phyloP scores from a whole-genome alignment of 2,113 vertebrate species.

The Alethe castanea region DNA sequence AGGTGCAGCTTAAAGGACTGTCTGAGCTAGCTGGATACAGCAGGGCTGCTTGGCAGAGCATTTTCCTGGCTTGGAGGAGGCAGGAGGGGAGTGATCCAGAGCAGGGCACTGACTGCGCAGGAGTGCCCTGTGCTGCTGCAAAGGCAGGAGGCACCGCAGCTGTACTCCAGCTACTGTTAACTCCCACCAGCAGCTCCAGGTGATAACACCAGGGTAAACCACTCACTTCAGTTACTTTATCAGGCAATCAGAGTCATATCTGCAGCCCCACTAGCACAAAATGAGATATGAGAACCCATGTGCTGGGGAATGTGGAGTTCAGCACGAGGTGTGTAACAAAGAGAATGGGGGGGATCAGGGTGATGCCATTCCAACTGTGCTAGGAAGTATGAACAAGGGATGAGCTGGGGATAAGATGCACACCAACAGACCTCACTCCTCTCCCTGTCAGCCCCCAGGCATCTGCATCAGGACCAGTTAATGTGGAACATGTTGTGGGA shows the following conservation, averaged over 20 bases:
- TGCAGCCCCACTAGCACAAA: background rate
- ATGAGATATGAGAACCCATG: background rate
- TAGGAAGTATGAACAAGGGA: background rate
- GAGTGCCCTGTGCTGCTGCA: background rate
- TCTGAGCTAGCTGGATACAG: background rate
- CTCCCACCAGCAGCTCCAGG: background rate
- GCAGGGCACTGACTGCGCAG: background rate
- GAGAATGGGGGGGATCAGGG: accelerated
- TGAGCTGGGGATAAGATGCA: background rate
- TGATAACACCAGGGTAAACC: background rate
- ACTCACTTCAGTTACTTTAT: constrained; percentile 3
- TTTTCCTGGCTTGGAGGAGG: background rate
- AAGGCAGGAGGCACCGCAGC: background rate
- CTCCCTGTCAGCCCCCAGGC: background rate
- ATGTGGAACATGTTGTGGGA: background rate
- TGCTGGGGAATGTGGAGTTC: background rate
- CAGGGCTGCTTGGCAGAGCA: background rate
- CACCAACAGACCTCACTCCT: accelerated
- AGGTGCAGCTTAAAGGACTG: background rate
- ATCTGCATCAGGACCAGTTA: background rate
- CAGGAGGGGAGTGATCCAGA: accelerated
- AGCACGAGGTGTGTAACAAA: accelerated
- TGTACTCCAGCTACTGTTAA: background rate
- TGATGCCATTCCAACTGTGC: background rate
- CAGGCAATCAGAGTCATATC: constrained; percentile 17